Percentiles rank a stretch among this genome's conserved stretches.
phyloP scores from a whole-genome alignment of 2,113 vertebrate genomes.

The Platichthys flesus region DNA sequence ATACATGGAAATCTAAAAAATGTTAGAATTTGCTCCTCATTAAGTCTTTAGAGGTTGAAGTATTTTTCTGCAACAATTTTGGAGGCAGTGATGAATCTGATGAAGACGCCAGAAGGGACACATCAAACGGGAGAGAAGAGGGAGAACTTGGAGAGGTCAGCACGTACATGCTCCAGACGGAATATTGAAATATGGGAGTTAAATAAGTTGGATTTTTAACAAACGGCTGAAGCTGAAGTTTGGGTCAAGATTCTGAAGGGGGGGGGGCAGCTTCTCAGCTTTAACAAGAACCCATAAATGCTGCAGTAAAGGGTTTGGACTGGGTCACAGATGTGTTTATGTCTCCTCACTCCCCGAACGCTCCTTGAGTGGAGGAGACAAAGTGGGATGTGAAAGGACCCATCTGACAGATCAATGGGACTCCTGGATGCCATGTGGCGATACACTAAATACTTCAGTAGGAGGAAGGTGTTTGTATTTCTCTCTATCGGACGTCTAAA shows the following conservation, averaged over 20 bases:
- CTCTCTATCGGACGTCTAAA: slow-evolving; percentile 28
- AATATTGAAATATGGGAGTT: not conserved
- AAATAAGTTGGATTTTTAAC: not conserved
- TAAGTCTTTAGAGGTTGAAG: slow-evolving; percentile 23
- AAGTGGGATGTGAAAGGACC: slow-evolving; percentile 28
- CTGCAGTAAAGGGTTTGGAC: slow-evolving; percentile 14
- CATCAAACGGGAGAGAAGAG: slow-evolving; percentile 12
- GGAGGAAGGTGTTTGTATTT: slow-evolving; percentile 15
- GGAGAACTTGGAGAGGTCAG: slow-evolving; percentile 4
- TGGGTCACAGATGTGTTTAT: slow-evolving; percentile 46
- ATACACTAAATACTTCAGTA: slow-evolving; percentile 7
- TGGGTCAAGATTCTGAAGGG: not conserved
- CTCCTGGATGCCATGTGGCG: slow-evolving; percentile 41
- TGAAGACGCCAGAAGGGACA: slow-evolving; percentile 12
- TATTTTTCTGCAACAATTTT: slow-evolving; percentile 4
- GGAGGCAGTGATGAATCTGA: not conserved
- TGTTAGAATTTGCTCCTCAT: slow-evolving; percentile 17
- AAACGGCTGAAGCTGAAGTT: not conserved
- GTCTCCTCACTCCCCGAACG: slow-evolving; percentile 17
- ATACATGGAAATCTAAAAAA: slow-evolving; percentile 11
- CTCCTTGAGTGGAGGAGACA: slow-evolving; percentile 5
- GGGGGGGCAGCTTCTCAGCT: not conserved
- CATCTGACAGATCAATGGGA: slow-evolving; percentile 32
- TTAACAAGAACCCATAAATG: not conserved
- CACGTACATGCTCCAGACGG: not conserved